A percentile compares a stretch with the other conserved stretches of the same genome.
Evolutionary conservation across 2,113 vertebrate species (phyloP).

Genomic region (Pyrgilauda ruficollis): DNA sequence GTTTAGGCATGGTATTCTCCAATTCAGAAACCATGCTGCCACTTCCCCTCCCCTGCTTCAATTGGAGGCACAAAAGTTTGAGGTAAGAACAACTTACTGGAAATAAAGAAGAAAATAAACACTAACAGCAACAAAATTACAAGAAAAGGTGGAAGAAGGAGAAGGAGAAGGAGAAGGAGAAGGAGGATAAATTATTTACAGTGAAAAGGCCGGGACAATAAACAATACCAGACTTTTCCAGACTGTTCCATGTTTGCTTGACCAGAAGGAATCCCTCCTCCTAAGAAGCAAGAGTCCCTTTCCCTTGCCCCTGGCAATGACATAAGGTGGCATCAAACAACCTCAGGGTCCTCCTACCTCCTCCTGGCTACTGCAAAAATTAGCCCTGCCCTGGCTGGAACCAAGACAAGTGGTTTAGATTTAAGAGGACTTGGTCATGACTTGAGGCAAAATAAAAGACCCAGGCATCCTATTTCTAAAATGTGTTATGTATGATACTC

Average conservation of each 20-base stretch:
- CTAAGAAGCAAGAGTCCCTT: not conserved
- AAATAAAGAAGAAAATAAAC: not conserved
- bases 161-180: not conserved
- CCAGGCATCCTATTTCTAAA: not conserved
- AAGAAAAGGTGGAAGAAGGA: not conserved
- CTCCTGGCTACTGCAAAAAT: not conserved
- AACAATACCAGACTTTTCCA: not conserved
- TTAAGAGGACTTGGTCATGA: not conserved
- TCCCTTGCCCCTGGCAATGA: not conserved
- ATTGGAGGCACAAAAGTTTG: not conserved
- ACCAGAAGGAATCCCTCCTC: not conserved
- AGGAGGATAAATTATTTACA: not conserved
- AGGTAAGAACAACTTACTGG: not conserved
- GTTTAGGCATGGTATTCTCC: not conserved
- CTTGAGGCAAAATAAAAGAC: not conserved
- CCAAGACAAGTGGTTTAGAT: not conserved
- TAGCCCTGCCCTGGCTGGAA: not conserved
- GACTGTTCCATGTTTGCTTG: rapidly evolving
- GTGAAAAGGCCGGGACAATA: not conserved
- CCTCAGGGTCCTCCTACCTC: not conserved
- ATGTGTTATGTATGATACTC: not conserved
- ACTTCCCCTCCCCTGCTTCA: not conserved
- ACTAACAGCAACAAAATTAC: not conserved
- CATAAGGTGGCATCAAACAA: not conserved
- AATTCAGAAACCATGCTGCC: not conserved